A percentile compares a stretch with the other conserved stretches of the same genome.
Conservation (phyloP, 2,113 vertebrate genomes). For the Corvus moneduloides region DNA sequence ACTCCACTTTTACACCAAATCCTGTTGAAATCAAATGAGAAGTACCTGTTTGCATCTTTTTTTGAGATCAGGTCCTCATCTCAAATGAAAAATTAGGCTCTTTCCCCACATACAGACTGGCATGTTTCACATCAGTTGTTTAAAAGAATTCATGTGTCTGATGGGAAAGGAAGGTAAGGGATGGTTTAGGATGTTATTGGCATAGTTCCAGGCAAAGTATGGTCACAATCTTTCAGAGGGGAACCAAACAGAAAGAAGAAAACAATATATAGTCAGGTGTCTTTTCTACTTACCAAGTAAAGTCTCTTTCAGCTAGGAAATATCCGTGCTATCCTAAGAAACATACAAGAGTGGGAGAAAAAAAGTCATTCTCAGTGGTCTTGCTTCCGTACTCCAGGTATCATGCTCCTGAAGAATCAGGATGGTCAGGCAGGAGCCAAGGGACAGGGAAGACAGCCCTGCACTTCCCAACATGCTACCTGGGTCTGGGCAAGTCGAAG, state of each 20-base stretch:
- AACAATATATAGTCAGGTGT: accelerated
- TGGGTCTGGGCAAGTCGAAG: accelerated
- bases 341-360: background rate
- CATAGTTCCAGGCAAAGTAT: background rate
- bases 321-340: background rate
- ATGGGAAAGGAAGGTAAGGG: background rate
- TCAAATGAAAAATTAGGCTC: background rate
- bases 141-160: background rate
- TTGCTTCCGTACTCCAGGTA: background rate
- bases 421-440: background rate
- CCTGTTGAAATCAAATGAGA: background rate
- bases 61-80: background rate
- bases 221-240: background rate
- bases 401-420: background rate
- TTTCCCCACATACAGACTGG: background rate
- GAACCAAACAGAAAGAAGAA: background rate
- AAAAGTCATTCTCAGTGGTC: background rate
- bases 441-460: background rate
- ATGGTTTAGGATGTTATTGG: background rate
- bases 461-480: accelerated
- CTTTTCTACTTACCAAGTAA: background rate
- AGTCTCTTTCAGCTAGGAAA: background rate
- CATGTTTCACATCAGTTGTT: background rate
- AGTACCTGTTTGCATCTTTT: background rate
- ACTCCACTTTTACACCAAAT: background rate